Base-by-base conservation (phyloP, 2,113 vertebrate genomes). In the Entelurus aequoreus region DNA sequence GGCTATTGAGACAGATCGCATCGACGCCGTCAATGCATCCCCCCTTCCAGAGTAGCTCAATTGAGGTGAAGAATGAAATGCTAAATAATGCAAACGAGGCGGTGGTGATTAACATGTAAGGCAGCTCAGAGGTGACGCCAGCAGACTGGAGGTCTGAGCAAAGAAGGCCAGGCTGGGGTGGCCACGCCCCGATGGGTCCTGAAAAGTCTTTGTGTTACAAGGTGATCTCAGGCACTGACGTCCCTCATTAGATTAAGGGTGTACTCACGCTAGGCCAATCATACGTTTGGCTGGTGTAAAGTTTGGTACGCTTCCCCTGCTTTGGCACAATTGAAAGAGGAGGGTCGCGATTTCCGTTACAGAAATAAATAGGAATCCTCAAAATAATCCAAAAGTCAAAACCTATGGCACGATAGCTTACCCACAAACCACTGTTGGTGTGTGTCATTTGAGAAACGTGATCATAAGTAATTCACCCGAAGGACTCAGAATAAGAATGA, bases 11-110 rank as follows among this genome's bases (percentile, higher is more conserved):
- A 55, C 19, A 36, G 6, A 52, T 52, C 15, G 46, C 21, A 21
- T 62, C 16, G 40, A 19, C 4, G 15, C 37, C 47, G 47, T 14
- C 19, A 56, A 50, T 1, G 72, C 76, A 79, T 74, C 79, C 72
- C 70, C 56, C 46, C 70, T 63, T 63, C 28, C 71, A n/a, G 76
- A 76, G 70, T 44, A 35, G 58, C 60, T 68, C 54, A 12, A 40
- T 15, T 48, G 16, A 53, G 48, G 64, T 52, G 19, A 63, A 62
- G 42, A 15, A 21, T 36, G 28, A 72, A 19, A 70, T 57, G 52
- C 51, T 58, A 15, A 65, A 62, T 28, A 28, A 49, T 68, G 59
- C 47, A 67, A n/a, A 68, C 46, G 40, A 54, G n/a, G n/a, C 6
- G n/a, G 4, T 46, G 53, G 42, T 37, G 16, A 71, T 60, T 52